phyloP scores from a whole-genome alignment of 2,888 invertebrate genomes.

The Diaprepes abbreviatus region DNA sequence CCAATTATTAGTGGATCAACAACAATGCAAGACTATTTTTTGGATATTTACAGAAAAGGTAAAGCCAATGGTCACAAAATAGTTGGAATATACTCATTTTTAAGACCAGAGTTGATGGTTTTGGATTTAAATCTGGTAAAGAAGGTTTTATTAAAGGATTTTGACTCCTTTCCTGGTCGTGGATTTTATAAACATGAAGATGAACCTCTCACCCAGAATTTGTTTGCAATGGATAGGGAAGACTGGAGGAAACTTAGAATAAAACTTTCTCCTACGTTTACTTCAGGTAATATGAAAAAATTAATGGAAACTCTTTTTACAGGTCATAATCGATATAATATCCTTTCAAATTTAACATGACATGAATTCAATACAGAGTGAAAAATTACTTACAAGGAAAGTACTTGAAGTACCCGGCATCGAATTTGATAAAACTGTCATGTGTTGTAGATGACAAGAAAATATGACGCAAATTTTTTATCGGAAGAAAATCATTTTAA shows the following conservation, averaged over 20 bases:
- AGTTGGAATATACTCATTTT: constrained; percentile 4
- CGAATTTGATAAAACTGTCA: too few relatives aligned
- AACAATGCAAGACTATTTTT: background rate
- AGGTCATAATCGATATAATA: too few relatives aligned
- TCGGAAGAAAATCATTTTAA: too few relatives aligned
- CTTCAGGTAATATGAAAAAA: constrained; percentile 26
- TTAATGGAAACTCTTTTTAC: too few relatives aligned
- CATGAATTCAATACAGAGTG: too few relatives aligned
- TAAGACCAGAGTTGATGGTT: background rate
- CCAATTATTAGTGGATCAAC: background rate
- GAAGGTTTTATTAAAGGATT: constrained; percentile 19
- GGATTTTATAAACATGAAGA: background rate
- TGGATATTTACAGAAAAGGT: background rate
- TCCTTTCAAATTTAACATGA: too few relatives aligned
- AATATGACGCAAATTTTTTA: too few relatives aligned
- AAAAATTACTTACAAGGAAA: too few relatives aligned
- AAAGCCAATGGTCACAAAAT: constrained; percentile 10
- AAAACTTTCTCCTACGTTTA: constrained; percentile 23
- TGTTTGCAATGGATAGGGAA: constrained; percentile 21
- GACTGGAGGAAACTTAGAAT: constrained; percentile 16
- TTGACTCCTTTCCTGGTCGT: constrained; percentile 5
- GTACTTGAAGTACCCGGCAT: too few relatives aligned
- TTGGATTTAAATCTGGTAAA: constrained; percentile 4
- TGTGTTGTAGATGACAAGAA: too few relatives aligned
- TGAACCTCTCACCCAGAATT: background rate